Base-by-base conservation (phyloP, 2,797 vertebrate species). In the Trematomus bernacchii region DNA sequence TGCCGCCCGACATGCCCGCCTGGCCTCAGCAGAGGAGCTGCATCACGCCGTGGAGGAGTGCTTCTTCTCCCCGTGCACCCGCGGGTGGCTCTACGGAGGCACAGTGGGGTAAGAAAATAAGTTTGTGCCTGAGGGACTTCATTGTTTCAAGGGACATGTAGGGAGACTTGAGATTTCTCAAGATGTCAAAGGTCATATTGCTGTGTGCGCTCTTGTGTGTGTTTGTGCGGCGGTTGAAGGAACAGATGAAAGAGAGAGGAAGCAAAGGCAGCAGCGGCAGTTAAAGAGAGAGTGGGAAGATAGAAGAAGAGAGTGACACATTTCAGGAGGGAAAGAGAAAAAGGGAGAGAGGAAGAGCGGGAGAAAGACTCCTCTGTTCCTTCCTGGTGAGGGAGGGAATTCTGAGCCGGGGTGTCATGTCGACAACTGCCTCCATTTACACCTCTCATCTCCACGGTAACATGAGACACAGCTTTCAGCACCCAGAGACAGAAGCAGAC, bases 81-180 rank as follows among this genome's bases (percentile, higher is more conserved):
- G 89, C 0, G 97, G 97, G 75, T 99, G 98, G 98, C 94, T 99
- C 1, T 91, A 95, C 0, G 96, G 96, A 0, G 95, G 96, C 84
- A 90, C 90, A 6, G 87, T 96, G 0, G 97, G 97, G 98, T 99
- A 96, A 96, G 97, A 71, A 79, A 52, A 47, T 4, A 55, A 11
- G 6, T 1, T 55, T 66, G 46, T 59, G 27, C 6, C 10, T 54
- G 40, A 71, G 46, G 37, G 62, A 19, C 33, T 59, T 73, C 21
- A 18, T 63, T 68, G 48, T 73, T 82, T 65, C 30, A 59, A 54
- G 66, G 42, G 42, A 55, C 11, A 14, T 27, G 54, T 4, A 58
- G 27, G 51, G 30, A 61, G 60, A 55, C 42, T 15, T 43, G 46
- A 44, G 66, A 42, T 70, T 68, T 86, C 54, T 8, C 37, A 42